Evolutionary conservation across 2,113 vertebrate species (phyloP).

Genomic region (Xenopus tropicalis): DNA sequence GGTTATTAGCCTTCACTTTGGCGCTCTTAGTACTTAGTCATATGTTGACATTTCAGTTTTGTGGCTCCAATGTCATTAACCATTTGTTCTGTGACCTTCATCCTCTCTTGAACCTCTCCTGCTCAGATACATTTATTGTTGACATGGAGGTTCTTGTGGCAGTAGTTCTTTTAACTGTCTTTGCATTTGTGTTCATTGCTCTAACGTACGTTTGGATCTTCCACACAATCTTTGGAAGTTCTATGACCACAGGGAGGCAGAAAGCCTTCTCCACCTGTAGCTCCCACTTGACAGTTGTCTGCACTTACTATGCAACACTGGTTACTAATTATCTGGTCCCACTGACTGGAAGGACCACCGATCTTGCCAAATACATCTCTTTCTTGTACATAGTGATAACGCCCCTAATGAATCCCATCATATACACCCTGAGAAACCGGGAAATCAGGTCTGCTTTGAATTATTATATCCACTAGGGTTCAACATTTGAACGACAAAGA

Average conservation of each 20-base stretch:
- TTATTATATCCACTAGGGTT: too few relatives aligned
- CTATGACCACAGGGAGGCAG: neutral
- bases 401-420: constrained; percentile 17
- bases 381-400: constrained; percentile 12
- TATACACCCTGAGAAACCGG: constrained; percentile 12
- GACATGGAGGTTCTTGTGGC: neutral
- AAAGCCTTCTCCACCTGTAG: constrained; percentile 26
- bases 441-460: constrained; percentile 12
- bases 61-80: neutral
- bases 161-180: neutral
- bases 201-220: neutral
- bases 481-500: too few relatives aligned
- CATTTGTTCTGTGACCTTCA: constrained; percentile 3
- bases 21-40: too few relatives aligned
- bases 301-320: constrained; percentile 5
- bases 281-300: constrained; percentile 11
- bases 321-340: constrained; percentile 13
- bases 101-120: neutral
- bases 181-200: neutral
- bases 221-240: constrained; percentile 5
- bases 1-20: too few relatives aligned
- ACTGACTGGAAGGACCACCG: too few relatives aligned
- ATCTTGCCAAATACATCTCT: constrained; percentile 9
- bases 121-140: neutral
- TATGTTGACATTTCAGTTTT: neutral